Base-by-base conservation (phyloP, 2,888 invertebrate species). In the Lottia gigantea region DNA sequence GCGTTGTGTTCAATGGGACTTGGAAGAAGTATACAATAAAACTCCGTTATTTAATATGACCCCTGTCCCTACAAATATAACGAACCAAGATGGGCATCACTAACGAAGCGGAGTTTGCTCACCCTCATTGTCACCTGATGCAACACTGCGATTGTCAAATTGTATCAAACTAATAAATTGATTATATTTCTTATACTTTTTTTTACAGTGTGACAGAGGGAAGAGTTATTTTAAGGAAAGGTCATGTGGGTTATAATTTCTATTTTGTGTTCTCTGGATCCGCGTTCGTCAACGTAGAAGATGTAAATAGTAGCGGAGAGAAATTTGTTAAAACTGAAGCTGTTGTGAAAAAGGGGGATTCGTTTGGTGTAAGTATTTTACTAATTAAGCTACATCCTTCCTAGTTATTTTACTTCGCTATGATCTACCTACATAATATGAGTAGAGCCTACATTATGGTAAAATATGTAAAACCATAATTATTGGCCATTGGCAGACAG, bases 191-290 rank as follows among this genome's bases (percentile, higher is more conserved):
- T 3, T 16, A 11, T 16, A 4, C 15, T 62, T 31, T 31, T 68
- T 26, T 26, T 74, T 68, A 25, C 76, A 83, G 84, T 40, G 78
- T 82, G 0, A 76, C 76, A 11, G 77, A 81, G 16, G 80, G 81
- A 11, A 74, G 85, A 40, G 79, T 84, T 40, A 75, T 85, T 8
- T 67, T 85, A 14, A 75, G 84, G 6, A 77, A 80, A 40, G 84
- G 83, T 7, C 85, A 85, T 70, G 75, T 80, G 8, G 85, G 84
- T 11, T 71, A 76, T 66, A 80, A 82, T 68, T 84, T 82, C 70
- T 83, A 82, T 72, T 79, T 83, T 55, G 77, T 83, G 61, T 83
- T 79, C 74, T 82, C 82, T 1, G 83, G 83, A 0, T 81, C 82
- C 12, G 80, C 82, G 12, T 79, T 81, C 47, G 83, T 84, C 25